Evolutionary conservation across 1,140 invertebrate species (phyloP).

Genomic region (Cyrtorhinus lividipennis): DNA sequence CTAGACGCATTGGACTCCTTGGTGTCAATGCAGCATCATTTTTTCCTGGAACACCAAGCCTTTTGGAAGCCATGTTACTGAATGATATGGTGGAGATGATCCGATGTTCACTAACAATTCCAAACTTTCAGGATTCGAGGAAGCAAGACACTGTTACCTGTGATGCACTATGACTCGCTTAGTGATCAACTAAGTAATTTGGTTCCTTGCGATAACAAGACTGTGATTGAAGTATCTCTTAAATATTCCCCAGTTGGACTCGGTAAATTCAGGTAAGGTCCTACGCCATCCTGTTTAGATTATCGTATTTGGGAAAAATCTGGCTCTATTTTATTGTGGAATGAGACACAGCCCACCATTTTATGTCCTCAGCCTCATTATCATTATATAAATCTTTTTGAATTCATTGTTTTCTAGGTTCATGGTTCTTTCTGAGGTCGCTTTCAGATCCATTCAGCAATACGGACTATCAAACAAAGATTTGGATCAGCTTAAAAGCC

Average conservation of each 20-base stretch:
- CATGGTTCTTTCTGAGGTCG: constrained; percentile 61
- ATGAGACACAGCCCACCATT: too few relatives aligned
- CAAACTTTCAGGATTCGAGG: neutral
- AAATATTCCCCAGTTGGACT: constrained; percentile 40
- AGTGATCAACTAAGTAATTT: constrained; percentile 62
- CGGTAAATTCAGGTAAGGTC: constrained; percentile 21
- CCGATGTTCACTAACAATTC: too few relatives aligned
- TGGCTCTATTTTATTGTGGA: too few relatives aligned
- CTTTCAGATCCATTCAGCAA: constrained; percentile 52
- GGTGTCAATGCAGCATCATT: too few relatives aligned
- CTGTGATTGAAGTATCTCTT: constrained; percentile 41
- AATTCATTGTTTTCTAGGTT: constrained; percentile 37
- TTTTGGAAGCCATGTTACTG: too few relatives aligned
- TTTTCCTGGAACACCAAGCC: too few relatives aligned
- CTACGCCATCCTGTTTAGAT: neutral
- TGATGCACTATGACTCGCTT: constrained; percentile 66
- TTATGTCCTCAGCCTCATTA: neutral
- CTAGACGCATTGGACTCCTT: too few relatives aligned
- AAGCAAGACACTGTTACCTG: constrained; percentile 49
- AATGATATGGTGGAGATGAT: too few relatives aligned
- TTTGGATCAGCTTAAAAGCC: constrained; percentile 89
- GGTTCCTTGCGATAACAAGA: constrained; percentile 41
- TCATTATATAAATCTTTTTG: neutral
- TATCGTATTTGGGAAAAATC: neutral
- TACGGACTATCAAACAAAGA: constrained; percentile 88